These are phyloP conservation scores for Rhinolophus ferrumequinum DNA, from an alignment of 2,113 vertebrate species.

Conservation along the genomic window DNA sequence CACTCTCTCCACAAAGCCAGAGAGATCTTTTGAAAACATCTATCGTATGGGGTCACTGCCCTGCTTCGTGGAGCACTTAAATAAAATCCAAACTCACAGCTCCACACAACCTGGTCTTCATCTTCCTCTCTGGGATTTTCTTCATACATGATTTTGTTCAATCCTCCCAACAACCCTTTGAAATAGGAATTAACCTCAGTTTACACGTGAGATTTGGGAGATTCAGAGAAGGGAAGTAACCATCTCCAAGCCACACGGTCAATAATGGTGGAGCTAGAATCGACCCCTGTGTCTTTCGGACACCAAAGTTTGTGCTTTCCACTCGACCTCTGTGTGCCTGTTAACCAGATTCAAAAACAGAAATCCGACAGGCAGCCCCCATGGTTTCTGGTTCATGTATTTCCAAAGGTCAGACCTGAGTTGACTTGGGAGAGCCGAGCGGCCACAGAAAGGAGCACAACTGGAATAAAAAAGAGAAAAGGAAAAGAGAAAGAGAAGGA, in stretches of 20 bases:
- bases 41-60: background rate
- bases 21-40: background rate
- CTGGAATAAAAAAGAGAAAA: background rate
- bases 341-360: background rate
- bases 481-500: background rate
- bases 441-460: background rate
- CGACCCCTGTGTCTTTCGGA: background rate
- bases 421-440: background rate
- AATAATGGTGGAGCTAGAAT: background rate
- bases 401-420: background rate
- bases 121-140: background rate
- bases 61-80: background rate
- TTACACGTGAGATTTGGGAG: background rate
- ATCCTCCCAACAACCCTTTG: background rate
- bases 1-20: background rate
- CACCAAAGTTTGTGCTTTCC: background rate
- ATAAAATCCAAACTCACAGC: background rate
- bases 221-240: background rate
- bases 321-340: rapidly evolving
- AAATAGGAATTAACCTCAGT: background rate
- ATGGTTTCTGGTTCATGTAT: background rate
- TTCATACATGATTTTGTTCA: background rate
- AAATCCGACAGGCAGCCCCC: background rate
- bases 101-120: background rate
- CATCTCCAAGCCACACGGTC: background rate